phyloP scores from a whole-genome alignment of 2,888 invertebrate genomes.

The Crioceris asparagi region DNA sequence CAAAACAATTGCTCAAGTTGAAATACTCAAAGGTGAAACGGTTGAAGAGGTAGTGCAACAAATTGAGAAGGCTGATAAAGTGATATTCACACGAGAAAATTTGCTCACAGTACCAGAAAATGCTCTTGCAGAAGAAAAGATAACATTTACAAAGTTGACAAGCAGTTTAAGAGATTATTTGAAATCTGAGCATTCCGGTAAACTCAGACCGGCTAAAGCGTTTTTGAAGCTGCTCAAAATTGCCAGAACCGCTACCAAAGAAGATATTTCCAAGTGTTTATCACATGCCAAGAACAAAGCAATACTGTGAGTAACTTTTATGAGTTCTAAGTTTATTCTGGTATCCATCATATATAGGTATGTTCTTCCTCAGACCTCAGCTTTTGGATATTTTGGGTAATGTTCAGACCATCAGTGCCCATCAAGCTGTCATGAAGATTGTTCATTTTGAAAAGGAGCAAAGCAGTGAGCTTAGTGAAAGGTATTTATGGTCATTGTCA shows the following conservation, averaged over 20 bases:
- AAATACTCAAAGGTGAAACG: constrained; percentile 10
- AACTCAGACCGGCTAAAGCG: constrained; percentile 49
- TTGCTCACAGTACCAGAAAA: constrained; percentile 26
- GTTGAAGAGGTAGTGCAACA: constrained; percentile 23
- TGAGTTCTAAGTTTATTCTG: background rate
- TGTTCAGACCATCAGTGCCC: constrained; percentile 55
- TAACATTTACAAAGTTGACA: constrained; percentile 18
- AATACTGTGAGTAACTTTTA: constrained; percentile 38
- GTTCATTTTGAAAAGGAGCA: constrained; percentile 47
- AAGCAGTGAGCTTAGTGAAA: constrained; percentile 44
- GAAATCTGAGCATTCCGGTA: constrained; percentile 48
- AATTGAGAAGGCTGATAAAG: constrained; percentile 18
- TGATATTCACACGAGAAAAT: constrained; percentile 24
- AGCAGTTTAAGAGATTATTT: constrained; percentile 45
- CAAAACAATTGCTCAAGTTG: constrained; percentile 21
- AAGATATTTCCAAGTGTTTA: constrained; percentile 48
- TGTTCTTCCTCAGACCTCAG: constrained; percentile 42
- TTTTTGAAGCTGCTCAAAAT: constrained; percentile 52
- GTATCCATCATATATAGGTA: background rate
- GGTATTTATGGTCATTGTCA: constrained; percentile 65
- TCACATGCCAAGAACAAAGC: constrained; percentile 46
- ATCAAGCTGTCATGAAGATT: constrained; percentile 56
- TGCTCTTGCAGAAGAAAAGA: constrained; percentile 9
- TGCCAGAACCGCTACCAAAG: constrained; percentile 47
- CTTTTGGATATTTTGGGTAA: constrained; percentile 61